Conservation (phyloP, 2,113 vertebrate species). For the Calyptommatus sinebrachiatus region DNA sequence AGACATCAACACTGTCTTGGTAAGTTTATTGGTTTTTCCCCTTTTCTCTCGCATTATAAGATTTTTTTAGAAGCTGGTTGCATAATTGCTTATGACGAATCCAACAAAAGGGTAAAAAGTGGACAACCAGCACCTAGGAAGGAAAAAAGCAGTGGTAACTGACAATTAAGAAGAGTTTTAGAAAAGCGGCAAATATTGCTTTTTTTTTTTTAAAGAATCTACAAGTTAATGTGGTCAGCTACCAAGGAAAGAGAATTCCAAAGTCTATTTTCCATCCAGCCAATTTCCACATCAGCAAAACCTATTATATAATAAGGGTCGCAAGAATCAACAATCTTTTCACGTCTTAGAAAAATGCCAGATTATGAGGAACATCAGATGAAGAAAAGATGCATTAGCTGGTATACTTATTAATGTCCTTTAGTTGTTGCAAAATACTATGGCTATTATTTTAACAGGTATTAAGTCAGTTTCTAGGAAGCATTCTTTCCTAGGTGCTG, state of each 20-base stretch:
- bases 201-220: slow-evolving; percentile 28
- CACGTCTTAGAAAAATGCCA: neutral
- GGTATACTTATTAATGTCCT: neutral
- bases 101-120: neutral
- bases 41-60: too few species aligned
- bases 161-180: slow-evolving; percentile 6
- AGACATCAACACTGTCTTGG: too few species aligned
- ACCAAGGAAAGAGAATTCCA: neutral
- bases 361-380: too few species aligned
- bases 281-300: slow-evolving; percentile 8
- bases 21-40: too few species aligned
- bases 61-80: too few species aligned
- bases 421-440: too few species aligned
- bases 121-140: slow-evolving; percentile 35
- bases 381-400: neutral
- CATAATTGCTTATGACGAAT: neutral
- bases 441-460: too few species aligned
- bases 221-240: neutral
- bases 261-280: slow-evolving; percentile 8
- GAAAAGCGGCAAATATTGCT: slow-evolving; percentile 17
- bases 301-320: neutral
- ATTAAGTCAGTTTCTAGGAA: too few species aligned
- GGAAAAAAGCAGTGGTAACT: slow-evolving; percentile 52
- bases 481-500: too few species aligned
- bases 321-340: neutral